Conservation (phyloP, 2,797 vertebrate species). For the Rhinichthys osculus region DNA sequence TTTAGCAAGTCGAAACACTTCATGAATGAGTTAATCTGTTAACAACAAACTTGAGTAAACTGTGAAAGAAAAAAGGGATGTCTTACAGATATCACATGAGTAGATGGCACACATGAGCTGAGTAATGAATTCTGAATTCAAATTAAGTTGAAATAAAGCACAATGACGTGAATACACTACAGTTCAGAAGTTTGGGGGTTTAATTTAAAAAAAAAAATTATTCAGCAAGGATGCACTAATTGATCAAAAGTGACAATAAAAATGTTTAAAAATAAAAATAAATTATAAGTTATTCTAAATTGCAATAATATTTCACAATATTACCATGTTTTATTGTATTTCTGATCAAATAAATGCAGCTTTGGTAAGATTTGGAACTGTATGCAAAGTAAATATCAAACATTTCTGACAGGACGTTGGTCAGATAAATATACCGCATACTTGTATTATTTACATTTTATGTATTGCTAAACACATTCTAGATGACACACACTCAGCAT, state of each 20-base stretch:
- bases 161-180: neutral
- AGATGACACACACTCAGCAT: conserved; percentile 3
- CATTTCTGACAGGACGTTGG: neutral
- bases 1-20: conserved; percentile 9
- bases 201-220: too few relatives aligned
- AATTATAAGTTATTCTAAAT: neutral
- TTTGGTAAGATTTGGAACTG: neutral
- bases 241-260: neutral
- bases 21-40: neutral
- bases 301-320: neutral
- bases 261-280: too few relatives aligned
- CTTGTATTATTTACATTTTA: neutral
- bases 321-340: neutral
- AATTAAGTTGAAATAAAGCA: neutral
- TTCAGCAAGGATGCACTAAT: neutral
- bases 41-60: neutral
- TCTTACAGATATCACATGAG: conserved; percentile 15
- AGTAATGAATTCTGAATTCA: neutral
- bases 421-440: neutral
- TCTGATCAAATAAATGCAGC: neutral
- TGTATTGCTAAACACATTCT: neutral
- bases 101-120: conserved; percentile 10
- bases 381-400: neutral
- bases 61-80: neutral
- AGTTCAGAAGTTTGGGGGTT: neutral